These are phyloP conservation scores for Xenopus borealis DNA, from an alignment of 2,113 vertebrate species.

Conservation along the genomic window DNA sequence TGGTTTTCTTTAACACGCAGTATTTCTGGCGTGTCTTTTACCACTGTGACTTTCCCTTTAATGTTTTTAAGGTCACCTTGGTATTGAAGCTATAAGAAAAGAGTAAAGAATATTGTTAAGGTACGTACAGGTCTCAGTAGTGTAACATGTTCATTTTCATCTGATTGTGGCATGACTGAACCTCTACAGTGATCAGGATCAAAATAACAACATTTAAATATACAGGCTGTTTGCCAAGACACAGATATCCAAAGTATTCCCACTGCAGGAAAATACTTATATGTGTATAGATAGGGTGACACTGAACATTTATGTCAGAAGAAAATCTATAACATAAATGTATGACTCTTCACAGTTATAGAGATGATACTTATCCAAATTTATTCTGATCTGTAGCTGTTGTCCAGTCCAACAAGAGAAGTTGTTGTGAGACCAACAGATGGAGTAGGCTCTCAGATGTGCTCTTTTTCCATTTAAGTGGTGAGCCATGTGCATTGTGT, in stretches of 20 bases:
- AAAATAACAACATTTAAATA: conserved; percentile 22
- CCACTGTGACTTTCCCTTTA: conserved; percentile 90
- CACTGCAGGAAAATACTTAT: conserved; percentile 21
- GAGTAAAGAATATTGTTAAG: conserved; percentile 48
- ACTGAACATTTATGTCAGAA: conserved; percentile 5
- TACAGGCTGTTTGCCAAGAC: conserved; percentile 21
- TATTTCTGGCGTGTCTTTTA: conserved; percentile 96
- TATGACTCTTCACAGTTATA: neutral
- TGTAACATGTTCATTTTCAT: neutral
- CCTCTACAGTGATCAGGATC: conserved; percentile 21
- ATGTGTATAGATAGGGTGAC: neutral
- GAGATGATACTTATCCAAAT: neutral
- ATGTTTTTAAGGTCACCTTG: conserved; percentile 89
- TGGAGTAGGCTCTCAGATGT: no score
- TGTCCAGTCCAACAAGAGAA: neutral
- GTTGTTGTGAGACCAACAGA: neutral
- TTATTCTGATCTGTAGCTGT: no score
- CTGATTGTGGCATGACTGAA: neutral
- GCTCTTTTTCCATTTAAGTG: no score
- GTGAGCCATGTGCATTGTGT: no score
- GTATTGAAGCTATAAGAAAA: conserved; percentile 85
- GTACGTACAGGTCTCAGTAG: neutral
- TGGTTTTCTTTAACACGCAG: conserved; percentile 98
- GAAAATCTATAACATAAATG: conserved; percentile 12
- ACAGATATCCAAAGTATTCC: conserved; percentile 12